phyloP scores from a whole-genome alignment of 2,888 invertebrate species.

The Drosophila meridionalis region DNA sequence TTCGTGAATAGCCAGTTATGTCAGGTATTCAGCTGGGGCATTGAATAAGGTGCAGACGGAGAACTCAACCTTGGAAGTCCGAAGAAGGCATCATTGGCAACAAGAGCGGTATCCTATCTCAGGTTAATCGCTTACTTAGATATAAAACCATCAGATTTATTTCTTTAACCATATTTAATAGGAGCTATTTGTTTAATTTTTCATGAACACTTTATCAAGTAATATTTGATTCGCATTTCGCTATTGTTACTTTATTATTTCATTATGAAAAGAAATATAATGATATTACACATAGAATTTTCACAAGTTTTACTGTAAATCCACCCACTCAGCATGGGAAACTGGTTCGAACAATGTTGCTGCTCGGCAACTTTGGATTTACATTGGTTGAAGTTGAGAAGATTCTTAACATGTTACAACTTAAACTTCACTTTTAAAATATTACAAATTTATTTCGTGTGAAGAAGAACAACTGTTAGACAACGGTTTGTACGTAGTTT shows the following conservation, averaged over 20 bases:
- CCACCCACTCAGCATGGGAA: constrained; percentile 76
- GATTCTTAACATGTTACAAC: constrained; percentile 42
- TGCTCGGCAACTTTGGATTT: constrained; percentile 46
- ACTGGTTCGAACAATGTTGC: constrained; percentile 56
- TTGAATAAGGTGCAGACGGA: too few species aligned
- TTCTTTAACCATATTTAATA: background rate
- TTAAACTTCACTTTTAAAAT: constrained; percentile 26
- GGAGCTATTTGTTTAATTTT: background rate
- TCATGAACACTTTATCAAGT: background rate
- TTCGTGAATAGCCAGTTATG: background rate
- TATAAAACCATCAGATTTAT: background rate
- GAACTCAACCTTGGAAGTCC: too few species aligned
- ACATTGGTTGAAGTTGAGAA: constrained; percentile 7
- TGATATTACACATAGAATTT: constrained; percentile 47
- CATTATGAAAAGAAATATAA: constrained; percentile 10
- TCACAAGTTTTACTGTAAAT: constrained; percentile 49
- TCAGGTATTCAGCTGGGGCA: too few species aligned
- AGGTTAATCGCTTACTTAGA: background rate
- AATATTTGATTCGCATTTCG: background rate
- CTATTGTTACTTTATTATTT: constrained; percentile 32
- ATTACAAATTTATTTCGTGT: constrained; percentile 8
- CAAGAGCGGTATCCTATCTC: too few species aligned
- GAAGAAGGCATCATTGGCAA: too few species aligned
- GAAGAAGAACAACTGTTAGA: constrained; percentile 7
- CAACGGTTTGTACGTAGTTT: too few species aligned